Base-by-base conservation (phyloP, 1,140 invertebrate genomes). In the Drosophila repletoides region DNA sequence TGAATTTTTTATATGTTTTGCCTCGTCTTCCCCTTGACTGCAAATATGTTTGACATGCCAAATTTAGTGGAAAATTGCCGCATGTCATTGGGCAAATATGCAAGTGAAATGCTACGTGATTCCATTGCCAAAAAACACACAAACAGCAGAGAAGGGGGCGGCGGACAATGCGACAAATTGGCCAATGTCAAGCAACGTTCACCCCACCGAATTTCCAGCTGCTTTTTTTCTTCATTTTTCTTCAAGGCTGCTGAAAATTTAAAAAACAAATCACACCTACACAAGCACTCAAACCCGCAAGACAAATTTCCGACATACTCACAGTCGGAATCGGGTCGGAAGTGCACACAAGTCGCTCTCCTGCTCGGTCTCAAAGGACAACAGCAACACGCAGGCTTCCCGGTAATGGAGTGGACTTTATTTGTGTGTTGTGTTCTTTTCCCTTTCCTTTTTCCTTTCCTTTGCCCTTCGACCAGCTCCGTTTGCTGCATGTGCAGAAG, bases 11-110 rank as follows among this genome's bases (percentile, higher is more conserved):
- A 56, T n/a, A n/a, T n/a, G n/a, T n/a, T n/a, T n/a, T 60, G 73
- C 40, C 12, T 46, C 29, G 12, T 24, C 7, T 2, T n/a, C 14
- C 5, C 34, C 9, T 15, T 15, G 41, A 34, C 29, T 12, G 21
- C 61, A 80, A 86, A 84, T 84, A 84, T 86, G 80, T 84, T 86
- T 86, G 79, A 84, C 71, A 79, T 58, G 81, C 51, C 80, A 84
- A 84, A 84, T 84, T 84, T 84, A 84, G 79, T 86, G 80, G 80
- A 84, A 84, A 84, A 86, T 84, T 83, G 79, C 55, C 79, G 79
- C 79, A 83, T 84, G 80, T 86, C 79, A 84, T 83, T 76, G 60
- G 65, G 10, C 66, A 66, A 74, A 71, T 71, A 65, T 84, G 79
- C 79, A 80, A 74, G 80, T 86, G 73, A 72, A 84, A 79, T 61